Evolutionary conservation across 2,888 invertebrate genomes (phyloP).

Genomic region (Oscheius sp.): DNA sequence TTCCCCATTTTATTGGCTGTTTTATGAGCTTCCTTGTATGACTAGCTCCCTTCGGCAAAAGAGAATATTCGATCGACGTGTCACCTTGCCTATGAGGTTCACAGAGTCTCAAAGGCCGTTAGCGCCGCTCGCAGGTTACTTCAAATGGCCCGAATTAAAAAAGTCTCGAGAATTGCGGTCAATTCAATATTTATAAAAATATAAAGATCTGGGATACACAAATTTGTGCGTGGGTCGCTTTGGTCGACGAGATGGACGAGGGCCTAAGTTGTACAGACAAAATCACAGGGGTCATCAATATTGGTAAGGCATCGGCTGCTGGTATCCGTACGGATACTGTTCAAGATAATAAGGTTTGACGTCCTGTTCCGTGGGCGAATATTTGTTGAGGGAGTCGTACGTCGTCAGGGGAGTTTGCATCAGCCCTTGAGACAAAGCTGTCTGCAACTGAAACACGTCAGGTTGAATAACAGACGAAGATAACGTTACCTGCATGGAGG

Average conservation of each 20-base stretch:
- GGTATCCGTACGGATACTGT: constrained; percentile 7
- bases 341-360: constrained; percentile 18
- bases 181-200: constrained; percentile 36
- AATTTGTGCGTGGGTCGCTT: constrained; percentile 22
- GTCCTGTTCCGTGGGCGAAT: constrained; percentile 14
- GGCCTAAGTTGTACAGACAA: not conserved
- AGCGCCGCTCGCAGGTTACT: constrained; percentile 2
- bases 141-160: constrained; percentile 18
- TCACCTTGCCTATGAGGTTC: not conserved
- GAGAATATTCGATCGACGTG: not conserved
- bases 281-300: not conserved
- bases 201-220: constrained; percentile 33
- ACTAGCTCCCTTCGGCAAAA: not conserved
- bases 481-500: constrained; percentile 33
- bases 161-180: not conserved
- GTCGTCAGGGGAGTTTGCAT: constrained; percentile 31
- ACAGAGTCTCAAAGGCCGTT: too few species aligned
- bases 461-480: not conserved
- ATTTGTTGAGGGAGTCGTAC: constrained; percentile 31
- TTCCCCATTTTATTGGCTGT: not conserved
- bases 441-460: not conserved
- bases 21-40: not conserved
- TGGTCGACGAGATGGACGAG: constrained; percentile 24
- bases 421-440: not conserved
- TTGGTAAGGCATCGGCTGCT: constrained; percentile 16